Conservation (phyloP, 2,113 vertebrate genomes). For the Proteles cristata region DNA sequence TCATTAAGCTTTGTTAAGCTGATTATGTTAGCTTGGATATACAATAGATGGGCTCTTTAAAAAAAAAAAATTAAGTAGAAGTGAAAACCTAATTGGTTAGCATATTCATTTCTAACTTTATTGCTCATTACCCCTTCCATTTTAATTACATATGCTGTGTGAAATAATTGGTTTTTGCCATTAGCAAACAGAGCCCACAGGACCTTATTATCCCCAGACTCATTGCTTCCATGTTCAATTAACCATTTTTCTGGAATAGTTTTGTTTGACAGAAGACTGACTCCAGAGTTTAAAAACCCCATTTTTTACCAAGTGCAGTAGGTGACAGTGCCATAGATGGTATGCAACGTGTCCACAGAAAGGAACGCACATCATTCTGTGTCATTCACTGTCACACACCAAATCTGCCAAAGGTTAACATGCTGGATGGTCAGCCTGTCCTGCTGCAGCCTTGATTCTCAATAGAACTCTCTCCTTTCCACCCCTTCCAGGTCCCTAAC, state of each 20-base stretch:
- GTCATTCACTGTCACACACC: neutral
- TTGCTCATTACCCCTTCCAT: slow-evolving; percentile 29
- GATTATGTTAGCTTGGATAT: neutral
- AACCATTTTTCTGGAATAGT: neutral
- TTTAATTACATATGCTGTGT: slow-evolving; percentile 22
- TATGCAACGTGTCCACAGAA: neutral
- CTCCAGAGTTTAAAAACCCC: neutral
- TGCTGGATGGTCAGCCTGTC: neutral
- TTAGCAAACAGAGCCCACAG: slow-evolving; percentile 9
- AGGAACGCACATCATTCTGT: neutral
- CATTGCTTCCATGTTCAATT: neutral
- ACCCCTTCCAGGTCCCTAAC: neutral
- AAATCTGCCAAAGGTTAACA: neutral
- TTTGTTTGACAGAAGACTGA: neutral
- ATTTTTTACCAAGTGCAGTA: neutral
- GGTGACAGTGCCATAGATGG: neutral
- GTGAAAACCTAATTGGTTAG: slow-evolving; percentile 11
- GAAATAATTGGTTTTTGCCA: slow-evolving; percentile 41
- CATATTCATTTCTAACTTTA: slow-evolving; percentile 7
- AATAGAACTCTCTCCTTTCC: neutral
- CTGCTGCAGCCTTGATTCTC: neutral
- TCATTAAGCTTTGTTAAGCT: neutral
- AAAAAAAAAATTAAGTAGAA: neutral
- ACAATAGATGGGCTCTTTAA: neutral
- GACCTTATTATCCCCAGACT: neutral